Evolutionary conservation across 37 sponge, comb jelly and placozoan species (phyloP).

Genomic region (Ephydatia muelleri): DNA sequence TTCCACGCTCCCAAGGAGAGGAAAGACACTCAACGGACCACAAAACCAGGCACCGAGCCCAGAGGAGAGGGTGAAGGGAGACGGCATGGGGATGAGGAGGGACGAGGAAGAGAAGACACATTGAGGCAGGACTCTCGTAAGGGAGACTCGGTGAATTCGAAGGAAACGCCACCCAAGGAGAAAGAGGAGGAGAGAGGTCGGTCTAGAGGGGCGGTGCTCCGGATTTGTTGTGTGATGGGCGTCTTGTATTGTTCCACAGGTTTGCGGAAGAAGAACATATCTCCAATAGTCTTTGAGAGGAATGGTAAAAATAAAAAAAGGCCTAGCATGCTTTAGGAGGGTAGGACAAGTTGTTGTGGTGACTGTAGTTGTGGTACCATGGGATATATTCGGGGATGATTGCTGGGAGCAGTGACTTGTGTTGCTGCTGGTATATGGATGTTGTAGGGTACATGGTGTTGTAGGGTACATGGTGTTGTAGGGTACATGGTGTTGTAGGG

Average conservation of each 20-base stretch:
- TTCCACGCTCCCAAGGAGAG: not conserved
- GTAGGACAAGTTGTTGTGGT: not conserved
- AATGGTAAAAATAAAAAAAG: constrained; percentile 1
- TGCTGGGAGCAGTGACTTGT: too few species aligned
- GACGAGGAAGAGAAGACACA: not conserved
- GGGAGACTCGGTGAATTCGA: not conserved
- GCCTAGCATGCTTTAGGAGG: not conserved
- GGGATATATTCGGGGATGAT: too few species aligned
- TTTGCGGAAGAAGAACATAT: constrained; percentile 15
- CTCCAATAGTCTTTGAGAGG: constrained; percentile 37
- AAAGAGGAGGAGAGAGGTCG: constrained; percentile 74
- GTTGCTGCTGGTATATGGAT: too few species aligned
- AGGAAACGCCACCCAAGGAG: not conserved
- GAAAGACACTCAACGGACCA: not conserved
- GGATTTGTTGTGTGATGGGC: constrained; percentile 40
- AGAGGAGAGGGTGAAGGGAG: not conserved
- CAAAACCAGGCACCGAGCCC: not conserved
- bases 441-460: too few species aligned
- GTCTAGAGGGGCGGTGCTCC: constrained; percentile 68
- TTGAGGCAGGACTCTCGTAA: not conserved
- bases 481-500: too few species aligned
- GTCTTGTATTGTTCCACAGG: constrained; percentile 24
- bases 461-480: too few species aligned
- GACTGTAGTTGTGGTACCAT: too few species aligned
- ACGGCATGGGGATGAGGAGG: not conserved